These are phyloP conservation scores for Ylistrum balloti DNA, from an alignment of 1,140 invertebrate genomes.

Conservation along the genomic window DNA sequence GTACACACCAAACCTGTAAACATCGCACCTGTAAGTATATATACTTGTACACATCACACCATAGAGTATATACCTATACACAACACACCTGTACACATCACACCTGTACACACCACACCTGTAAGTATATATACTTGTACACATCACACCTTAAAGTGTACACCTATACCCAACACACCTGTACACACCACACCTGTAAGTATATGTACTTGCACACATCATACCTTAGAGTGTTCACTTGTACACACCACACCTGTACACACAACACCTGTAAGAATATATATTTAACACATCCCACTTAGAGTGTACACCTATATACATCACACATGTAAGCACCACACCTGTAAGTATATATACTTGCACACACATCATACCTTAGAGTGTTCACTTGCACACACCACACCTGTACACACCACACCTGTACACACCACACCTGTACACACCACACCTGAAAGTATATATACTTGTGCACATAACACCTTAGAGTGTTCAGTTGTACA, in stretches of 20 bases:
- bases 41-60: background rate
- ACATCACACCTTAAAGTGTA: background rate
- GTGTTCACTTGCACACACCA: background rate
- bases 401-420: background rate
- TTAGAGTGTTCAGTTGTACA: background rate
- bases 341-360: background rate
- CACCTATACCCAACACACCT: background rate
- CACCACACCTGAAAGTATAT: background rate
- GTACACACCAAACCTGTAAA: background rate
- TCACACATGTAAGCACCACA: background rate
- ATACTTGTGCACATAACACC: background rate
- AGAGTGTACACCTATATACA: background rate
- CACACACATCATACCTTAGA: background rate
- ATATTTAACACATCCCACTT: background rate
- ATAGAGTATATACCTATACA: background rate
- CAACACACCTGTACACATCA: background rate
- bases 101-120: background rate
- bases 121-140: background rate
- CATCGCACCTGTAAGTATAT: background rate
- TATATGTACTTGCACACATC: too few species aligned
- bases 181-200: too few species aligned
- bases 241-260: background rate
- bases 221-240: background rate
- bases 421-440: background rate
- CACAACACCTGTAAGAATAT: background rate